Base-by-base conservation (phyloP, 2,888 invertebrate species). In the Hanleya hanleyi region DNA sequence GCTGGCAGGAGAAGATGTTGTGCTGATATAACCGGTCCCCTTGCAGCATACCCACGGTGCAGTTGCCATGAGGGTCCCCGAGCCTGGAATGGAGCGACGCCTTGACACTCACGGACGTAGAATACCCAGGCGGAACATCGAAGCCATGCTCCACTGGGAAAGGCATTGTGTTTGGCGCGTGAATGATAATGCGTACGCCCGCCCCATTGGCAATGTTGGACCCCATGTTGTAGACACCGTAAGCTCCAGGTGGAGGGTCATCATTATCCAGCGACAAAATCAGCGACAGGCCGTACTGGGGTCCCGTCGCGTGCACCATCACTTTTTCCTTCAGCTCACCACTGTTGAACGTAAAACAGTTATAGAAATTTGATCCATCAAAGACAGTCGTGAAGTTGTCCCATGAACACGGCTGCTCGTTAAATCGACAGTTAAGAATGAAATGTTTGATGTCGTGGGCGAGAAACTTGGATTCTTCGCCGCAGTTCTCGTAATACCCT, bases 321-420 rank as follows among this genome's bases (percentile, higher is more conserved):
- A 86, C 75, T 69, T 81, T 82, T 1, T 82, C 76, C 7, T 78
- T 61, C 15, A 71, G 67, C 7, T 81, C 70, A 1, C 84, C 86
- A 67, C 84, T 85, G 72, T 87, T 88, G 77, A 88, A 88, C 9
- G 88, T 88, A 73, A 82, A 88, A 70, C 88, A 88, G 77, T 86
- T 88, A 78, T 81, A 88, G 74, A 86, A 88, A 73, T 86, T 85
- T 37, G 64, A 64, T 33, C 86, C 86, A 69, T 86, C 86, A 71
- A 85, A 85, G 67, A 74, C 84, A 15, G 78, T 73, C 2, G 84
- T 84, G 65, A 88, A 88, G 73, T 87, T 87, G 18, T 71, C 51
- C 22, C 78, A 57, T 6, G 70, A 71, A 76, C 88, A 88, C 7
- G 70, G 64, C 69, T 82, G 76, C 47, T 81, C 78, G 73, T 86